A percentile compares a stretch with the other conserved stretches of the same genome.
Evolutionary conservation across 2,888 invertebrate genomes (phyloP).

Genomic region (Camponotus fellah): DNA sequence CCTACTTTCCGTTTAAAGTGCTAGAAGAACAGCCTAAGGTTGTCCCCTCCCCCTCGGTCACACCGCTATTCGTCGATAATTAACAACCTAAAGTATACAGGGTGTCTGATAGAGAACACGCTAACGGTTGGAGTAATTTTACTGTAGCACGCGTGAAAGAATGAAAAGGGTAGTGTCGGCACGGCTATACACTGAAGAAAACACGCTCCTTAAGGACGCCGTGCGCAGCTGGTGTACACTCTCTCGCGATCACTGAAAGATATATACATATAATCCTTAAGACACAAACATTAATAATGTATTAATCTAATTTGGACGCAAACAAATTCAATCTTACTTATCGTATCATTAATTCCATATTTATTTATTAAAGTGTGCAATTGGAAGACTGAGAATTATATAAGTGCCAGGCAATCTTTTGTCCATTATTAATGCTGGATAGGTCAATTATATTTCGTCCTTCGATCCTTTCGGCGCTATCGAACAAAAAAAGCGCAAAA

Average conservation of each 20-base stretch:
- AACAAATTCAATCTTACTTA: neutral
- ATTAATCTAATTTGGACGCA: neutral
- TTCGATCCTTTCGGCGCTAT: neutral
- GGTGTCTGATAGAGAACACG: constrained; percentile 71
- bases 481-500: neutral
- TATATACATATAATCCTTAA: neutral
- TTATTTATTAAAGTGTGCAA: constrained; percentile 5
- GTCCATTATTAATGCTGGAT: neutral
- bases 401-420: neutral
- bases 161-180: constrained; percentile 19
- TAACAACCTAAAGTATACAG: constrained; percentile 63
- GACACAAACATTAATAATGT: neutral
- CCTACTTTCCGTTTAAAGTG: constrained; percentile 88
- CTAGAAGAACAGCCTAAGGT: constrained; percentile 91
- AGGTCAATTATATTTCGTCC: constrained; percentile 16
- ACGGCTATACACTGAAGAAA: constrained; percentile 49
- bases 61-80: constrained; percentile 84
- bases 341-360: neutral
- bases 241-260: constrained; percentile 16
- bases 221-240: constrained; percentile 1
- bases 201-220: neutral
- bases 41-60: constrained; percentile 86
- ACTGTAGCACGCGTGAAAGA: constrained; percentile 26
- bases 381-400: constrained; percentile 13
- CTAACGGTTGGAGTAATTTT: constrained; percentile 19